These are phyloP conservation scores for Calonectris borealis DNA, from an alignment of 2,113 vertebrate species.

Conservation along the genomic window DNA sequence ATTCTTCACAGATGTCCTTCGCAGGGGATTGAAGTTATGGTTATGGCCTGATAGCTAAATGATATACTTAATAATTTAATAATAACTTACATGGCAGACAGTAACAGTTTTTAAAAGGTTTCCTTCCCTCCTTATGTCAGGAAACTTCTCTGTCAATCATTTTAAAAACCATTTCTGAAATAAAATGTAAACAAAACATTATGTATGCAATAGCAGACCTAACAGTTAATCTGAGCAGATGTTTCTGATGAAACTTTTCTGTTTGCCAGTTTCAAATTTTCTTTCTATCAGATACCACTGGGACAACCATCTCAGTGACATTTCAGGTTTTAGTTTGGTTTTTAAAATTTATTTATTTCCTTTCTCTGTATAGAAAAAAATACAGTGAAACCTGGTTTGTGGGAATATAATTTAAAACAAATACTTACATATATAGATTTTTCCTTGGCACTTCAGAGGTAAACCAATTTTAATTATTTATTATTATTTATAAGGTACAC, in stretches of 20 bases:
- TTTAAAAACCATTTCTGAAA: background rate
- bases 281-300: background rate
- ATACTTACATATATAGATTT: background rate
- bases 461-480: background rate
- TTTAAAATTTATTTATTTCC: background rate
- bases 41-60: background rate
- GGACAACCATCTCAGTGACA: background rate
- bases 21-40: background rate
- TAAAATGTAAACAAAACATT: background rate
- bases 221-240: background rate
- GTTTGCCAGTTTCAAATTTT: background rate
- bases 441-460: background rate
- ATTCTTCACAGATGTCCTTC: background rate
- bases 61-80: background rate
- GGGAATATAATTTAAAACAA: background rate
- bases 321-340: background rate
- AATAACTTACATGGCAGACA: background rate
- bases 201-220: background rate
- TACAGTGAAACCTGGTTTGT: background rate
- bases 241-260: background rate
- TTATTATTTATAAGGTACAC: background rate
- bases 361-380: constrained; percentile 18
- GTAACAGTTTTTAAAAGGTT: background rate
- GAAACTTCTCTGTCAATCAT: background rate
- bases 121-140: background rate